phyloP scores from a whole-genome alignment of 2,888 invertebrate genomes.

The Candidula unifasciata region DNA sequence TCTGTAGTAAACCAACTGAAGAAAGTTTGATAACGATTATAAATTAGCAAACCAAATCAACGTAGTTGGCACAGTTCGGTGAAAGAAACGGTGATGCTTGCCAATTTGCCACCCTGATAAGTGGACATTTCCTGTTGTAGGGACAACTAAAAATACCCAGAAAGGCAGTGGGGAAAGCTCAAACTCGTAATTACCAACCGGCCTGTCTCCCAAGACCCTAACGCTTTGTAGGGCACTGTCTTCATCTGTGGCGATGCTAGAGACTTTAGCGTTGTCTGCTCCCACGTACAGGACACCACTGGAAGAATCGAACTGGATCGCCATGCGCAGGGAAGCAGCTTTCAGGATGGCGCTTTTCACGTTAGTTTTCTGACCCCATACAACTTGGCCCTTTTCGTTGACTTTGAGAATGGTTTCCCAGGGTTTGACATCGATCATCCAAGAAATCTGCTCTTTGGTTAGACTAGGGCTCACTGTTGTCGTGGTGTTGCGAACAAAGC shows the following conservation, averaged over 20 bases:
- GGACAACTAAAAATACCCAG: slow-evolving; percentile 54
- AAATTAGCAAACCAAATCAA: slow-evolving; percentile 53
- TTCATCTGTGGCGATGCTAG: slow-evolving; percentile 36
- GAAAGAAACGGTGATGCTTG: slow-evolving; percentile 52
- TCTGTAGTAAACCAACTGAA: no score
- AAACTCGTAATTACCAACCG: slow-evolving; percentile 47
- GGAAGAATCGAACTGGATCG: slow-evolving; percentile 50
- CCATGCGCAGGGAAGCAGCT: slow-evolving; percentile 49
- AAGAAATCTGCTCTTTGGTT: slow-evolving; percentile 53
- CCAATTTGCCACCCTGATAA: slow-evolving; percentile 55
- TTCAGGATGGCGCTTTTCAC: slow-evolving; percentile 53
- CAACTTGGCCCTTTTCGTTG: slow-evolving; percentile 51
- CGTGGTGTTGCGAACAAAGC: slow-evolving; percentile 54
- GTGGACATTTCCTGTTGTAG: slow-evolving; percentile 50
- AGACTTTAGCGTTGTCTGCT: slow-evolving; percentile 53
- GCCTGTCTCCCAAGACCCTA: slow-evolving; percentile 51
- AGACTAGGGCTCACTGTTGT: slow-evolving; percentile 45
- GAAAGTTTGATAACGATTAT: neutral
- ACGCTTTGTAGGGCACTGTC: slow-evolving; percentile 47
- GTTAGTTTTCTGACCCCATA: slow-evolving; percentile 54
- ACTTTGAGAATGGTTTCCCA: slow-evolving; percentile 56
- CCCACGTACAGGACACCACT: slow-evolving; percentile 48
- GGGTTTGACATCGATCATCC: slow-evolving; percentile 54
- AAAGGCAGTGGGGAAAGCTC: slow-evolving; percentile 50
- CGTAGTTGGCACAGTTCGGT: slow-evolving; percentile 41